A percentile compares a stretch with the other conserved stretches of the same genome.
phyloP scores from a whole-genome alignment of 2,113 vertebrate species.

The Pomatorhinus ruficollis region DNA sequence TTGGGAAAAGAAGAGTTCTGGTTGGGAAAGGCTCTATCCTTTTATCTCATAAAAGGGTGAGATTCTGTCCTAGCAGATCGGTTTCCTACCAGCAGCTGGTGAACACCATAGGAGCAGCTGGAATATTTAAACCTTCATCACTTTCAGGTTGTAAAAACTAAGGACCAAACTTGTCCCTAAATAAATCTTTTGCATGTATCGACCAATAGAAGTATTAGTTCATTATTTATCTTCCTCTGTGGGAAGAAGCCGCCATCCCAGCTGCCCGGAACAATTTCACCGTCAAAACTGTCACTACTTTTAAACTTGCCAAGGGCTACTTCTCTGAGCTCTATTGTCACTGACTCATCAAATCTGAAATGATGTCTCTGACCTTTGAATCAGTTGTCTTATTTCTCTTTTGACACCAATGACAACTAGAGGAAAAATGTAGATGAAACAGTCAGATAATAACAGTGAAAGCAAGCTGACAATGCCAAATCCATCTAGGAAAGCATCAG shows the following conservation, averaged over 20 bases:
- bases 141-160: background rate
- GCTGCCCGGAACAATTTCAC: background rate
- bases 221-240: background rate
- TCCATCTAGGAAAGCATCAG: background rate
- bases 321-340: constrained; percentile 20
- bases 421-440: constrained; percentile 34
- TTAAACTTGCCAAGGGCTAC: constrained; percentile 1
- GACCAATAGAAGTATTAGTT: background rate
- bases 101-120: background rate
- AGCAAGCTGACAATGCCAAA: constrained; percentile 33
- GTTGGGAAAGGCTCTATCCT: background rate
- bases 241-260: background rate
- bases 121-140: background rate
- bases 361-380: constrained; percentile 62
- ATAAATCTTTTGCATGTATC: background rate
- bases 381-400: constrained; percentile 55
- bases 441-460: constrained; percentile 28
- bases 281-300: constrained; percentile 6
- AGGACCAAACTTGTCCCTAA: background rate
- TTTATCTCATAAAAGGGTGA: background rate
- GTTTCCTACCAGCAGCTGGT: background rate
- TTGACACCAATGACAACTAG: constrained; percentile 55
- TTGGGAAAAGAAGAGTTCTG: background rate
- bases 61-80: accelerated
- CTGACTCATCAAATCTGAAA: constrained; percentile 62